phyloP scores from a whole-genome alignment of 37 sponge, comb jelly and placozoan species.

The Theonella swinhoei region DNA sequence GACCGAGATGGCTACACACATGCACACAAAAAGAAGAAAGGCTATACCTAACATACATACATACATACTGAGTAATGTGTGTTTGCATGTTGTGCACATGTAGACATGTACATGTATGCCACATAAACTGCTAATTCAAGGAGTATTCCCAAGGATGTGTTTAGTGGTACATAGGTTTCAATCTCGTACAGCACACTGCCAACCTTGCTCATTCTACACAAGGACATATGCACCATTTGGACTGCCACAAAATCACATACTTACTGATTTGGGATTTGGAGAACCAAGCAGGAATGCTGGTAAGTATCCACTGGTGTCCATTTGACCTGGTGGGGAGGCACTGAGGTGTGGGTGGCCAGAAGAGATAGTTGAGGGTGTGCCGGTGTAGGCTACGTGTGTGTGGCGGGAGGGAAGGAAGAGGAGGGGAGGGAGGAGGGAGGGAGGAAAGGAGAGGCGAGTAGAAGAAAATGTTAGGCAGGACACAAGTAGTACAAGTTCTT shows the following conservation, averaged over 20 bases:
- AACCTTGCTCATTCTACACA: too few species aligned
- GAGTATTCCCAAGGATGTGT: neutral
- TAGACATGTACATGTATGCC: neutral
- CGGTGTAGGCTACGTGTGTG: too few species aligned
- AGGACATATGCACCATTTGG: too few species aligned
- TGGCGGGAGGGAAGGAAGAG: too few species aligned
- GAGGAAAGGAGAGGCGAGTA: too few species aligned
- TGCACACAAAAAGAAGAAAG: neutral
- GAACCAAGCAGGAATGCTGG: conserved; percentile 50
- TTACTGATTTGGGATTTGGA: conserved; percentile 28
- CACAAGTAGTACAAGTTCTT: too few species aligned
- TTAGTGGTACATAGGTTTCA: neutral
- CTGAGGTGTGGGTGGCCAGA: neutral
- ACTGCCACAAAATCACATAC: neutral
- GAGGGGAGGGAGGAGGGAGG: too few species aligned
- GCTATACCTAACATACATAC: neutral
- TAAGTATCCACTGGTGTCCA: conserved; percentile 58
- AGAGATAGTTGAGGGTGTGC: neutral
- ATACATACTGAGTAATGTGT: neutral
- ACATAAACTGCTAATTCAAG: neutral
- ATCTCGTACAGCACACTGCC: too few species aligned
- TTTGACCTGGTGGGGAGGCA: conserved; percentile 46
- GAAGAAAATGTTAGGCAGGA: too few species aligned
- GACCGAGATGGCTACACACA: neutral
- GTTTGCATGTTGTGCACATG: neutral